These are phyloP conservation scores for Rhabdomys dilectus DNA, from an alignment of 2,113 vertebrate genomes.

Conservation along the genomic window DNA sequence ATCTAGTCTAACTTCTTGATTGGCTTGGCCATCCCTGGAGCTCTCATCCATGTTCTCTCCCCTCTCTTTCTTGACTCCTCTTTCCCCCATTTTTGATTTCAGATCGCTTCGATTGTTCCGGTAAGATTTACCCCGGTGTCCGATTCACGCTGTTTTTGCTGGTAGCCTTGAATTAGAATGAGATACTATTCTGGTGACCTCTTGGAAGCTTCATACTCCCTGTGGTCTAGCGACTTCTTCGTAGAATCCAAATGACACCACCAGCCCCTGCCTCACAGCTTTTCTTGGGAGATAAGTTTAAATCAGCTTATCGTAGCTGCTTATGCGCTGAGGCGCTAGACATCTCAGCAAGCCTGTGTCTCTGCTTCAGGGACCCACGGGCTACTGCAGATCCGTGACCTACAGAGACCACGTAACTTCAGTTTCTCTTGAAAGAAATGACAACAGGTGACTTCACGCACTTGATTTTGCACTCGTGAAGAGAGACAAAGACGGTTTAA, in stretches of 20 bases:
- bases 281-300: conserved; percentile 56
- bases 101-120: neutral
- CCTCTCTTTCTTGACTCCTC: neutral
- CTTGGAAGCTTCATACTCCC: neutral
- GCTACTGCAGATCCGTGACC: neutral
- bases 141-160: neutral
- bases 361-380: neutral
- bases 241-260: neutral
- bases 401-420: conserved; percentile 39
- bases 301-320: conserved; percentile 40
- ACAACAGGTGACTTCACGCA: conserved; percentile 42
- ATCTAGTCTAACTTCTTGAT: conserved; percentile 40
- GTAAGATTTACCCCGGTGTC: conserved; percentile 6
- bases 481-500: conserved; percentile 29
- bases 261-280: conserved; percentile 29
- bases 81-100: neutral
- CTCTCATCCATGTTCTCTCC: neutral
- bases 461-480: conserved; percentile 27
- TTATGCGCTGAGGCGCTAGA: neutral
- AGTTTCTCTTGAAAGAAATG: conserved; percentile 17
- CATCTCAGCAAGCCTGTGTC: neutral
- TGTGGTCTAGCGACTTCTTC: conserved; percentile 40
- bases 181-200: conserved; percentile 56
- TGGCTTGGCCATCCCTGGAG: neutral
- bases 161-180: conserved; percentile 43